phyloP scores from a whole-genome alignment of 2,113 vertebrate genomes.

The Pseudolaguvia tuberculata region DNA sequence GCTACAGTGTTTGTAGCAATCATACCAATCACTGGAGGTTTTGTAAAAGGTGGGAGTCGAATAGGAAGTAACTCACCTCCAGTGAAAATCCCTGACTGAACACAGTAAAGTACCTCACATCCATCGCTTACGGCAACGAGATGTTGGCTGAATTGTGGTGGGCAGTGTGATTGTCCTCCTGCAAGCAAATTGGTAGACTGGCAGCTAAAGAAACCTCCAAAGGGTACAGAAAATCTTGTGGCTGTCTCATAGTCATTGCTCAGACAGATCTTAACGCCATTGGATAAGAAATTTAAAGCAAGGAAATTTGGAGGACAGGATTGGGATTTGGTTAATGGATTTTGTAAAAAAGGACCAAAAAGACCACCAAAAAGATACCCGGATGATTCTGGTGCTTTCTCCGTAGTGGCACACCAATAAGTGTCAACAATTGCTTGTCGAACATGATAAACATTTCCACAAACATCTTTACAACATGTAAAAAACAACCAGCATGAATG shows the following conservation, averaged over 20 bases:
- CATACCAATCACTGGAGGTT: constrained; percentile 57
- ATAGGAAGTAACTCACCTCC: constrained; percentile 64
- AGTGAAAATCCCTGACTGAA: constrained; percentile 74
- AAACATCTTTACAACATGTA: constrained; percentile 64
- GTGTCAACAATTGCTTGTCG: constrained; percentile 67
- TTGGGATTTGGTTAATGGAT: constrained; percentile 75
- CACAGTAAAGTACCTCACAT: constrained; percentile 83
- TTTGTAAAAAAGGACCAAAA: constrained; percentile 67
- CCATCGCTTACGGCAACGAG: constrained; percentile 78
- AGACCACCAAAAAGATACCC: constrained; percentile 86
- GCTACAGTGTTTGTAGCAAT: constrained; percentile 70
- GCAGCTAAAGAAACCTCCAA: constrained; percentile 90
- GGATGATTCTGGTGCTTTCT: constrained; percentile 41
- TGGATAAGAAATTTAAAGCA: constrained; percentile 66
- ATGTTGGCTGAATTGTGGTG: constrained; percentile 82
- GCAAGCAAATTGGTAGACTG: constrained; percentile 73
- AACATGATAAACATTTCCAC: constrained; percentile 69
- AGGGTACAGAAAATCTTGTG: constrained; percentile 66
- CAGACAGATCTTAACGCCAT: constrained; percentile 73
- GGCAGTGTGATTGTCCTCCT: constrained; percentile 63
- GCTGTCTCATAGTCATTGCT: constrained; percentile 76
- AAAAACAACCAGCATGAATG: constrained; percentile 48
- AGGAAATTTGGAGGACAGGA: constrained; percentile 72
- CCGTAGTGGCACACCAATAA: constrained; percentile 72
- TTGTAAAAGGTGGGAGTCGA: constrained; percentile 77